phyloP scores from a whole-genome alignment of 2,797 vertebrate genomes.

The Phyllotis vaccarum region DNA sequence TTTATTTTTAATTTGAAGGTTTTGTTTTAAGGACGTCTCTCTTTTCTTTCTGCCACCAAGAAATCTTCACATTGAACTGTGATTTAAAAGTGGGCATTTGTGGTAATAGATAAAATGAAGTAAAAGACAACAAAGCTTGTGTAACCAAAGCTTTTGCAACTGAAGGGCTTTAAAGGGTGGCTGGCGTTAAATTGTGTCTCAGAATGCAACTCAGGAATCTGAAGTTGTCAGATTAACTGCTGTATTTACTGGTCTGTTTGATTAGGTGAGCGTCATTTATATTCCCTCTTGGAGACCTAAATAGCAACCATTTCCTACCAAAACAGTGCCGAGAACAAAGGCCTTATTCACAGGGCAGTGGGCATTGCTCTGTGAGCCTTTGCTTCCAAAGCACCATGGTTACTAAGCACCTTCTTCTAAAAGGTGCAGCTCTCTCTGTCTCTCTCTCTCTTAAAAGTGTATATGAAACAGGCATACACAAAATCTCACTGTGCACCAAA shows the following conservation, averaged over 20 bases:
- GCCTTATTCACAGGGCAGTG: slow-evolving; percentile 91
- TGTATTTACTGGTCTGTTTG: slow-evolving; percentile 91
- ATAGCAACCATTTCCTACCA: slow-evolving; percentile 95
- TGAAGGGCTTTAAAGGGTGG: slow-evolving; percentile 90
- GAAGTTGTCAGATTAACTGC: slow-evolving; percentile 91
- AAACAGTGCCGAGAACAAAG: slow-evolving; percentile 95
- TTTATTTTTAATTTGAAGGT: slow-evolving; percentile 49
- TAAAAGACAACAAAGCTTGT: slow-evolving; percentile 82
- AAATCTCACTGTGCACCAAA: slow-evolving; percentile 65
- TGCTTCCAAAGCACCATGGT: slow-evolving; percentile 87
- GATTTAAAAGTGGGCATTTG: slow-evolving; percentile 81
- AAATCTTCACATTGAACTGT: slow-evolving; percentile 79
- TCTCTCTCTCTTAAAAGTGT: slow-evolving; percentile 63
- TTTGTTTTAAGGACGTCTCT: slow-evolving; percentile 66
- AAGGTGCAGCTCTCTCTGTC: slow-evolving; percentile 77
- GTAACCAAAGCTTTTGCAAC: slow-evolving; percentile 90
- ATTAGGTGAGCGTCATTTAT: slow-evolving; percentile 96
- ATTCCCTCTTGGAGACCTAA: slow-evolving; percentile 95
- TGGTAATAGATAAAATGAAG: slow-evolving; percentile 85
- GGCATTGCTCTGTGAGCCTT: slow-evolving; percentile 87
- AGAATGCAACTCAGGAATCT: slow-evolving; percentile 89
- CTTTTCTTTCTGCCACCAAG: slow-evolving; percentile 75
- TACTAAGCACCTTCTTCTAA: slow-evolving; percentile 84
- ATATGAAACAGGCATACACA: slow-evolving; percentile 74
- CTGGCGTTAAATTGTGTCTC: slow-evolving; percentile 91